Percentiles rank a stretch among this genome's conserved stretches.
phyloP scores from a whole-genome alignment of 2,113 vertebrate genomes.

The Emydura subglobosa region DNA sequence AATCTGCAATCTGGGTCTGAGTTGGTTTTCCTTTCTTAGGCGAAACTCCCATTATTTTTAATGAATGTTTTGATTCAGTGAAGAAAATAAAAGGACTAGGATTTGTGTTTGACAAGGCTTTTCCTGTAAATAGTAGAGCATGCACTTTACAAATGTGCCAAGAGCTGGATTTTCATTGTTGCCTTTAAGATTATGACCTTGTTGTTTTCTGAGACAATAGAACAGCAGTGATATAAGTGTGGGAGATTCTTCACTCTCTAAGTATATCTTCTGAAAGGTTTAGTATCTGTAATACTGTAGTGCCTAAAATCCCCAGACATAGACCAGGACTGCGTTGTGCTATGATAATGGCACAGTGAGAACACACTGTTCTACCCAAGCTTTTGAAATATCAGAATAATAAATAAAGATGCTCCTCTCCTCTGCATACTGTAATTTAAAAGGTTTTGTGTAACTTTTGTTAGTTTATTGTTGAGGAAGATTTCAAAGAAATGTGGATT shows the following conservation, averaged over 20 bases:
- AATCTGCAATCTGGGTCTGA: neutral
- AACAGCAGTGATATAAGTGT: neutral
- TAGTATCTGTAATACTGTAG: neutral
- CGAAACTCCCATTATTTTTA: neutral
- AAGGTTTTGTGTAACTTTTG: neutral
- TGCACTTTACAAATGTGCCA: neutral
- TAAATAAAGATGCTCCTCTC: fast-evolving
- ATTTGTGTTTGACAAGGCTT: neutral
- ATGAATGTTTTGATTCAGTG: fast-evolving
- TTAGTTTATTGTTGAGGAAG: neutral
- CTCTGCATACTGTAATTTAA: neutral
- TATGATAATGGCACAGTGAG: neutral
- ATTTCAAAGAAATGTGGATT: neutral
- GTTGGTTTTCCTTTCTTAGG: neutral
- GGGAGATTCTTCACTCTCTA: neutral
- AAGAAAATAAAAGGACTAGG: neutral
- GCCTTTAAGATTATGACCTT: neutral
- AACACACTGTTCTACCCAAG: neutral
- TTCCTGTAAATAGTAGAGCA: neutral
- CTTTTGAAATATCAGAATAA: neutral
- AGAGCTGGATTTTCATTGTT: neutral
- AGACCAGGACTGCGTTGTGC: neutral
- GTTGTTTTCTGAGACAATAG: neutral
- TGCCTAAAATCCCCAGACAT: neutral
- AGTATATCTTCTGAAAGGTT: fast-evolving